These are phyloP conservation scores for Eulemur mongoz DNA, from an alignment of 2,797 vertebrate species.

Conservation along the genomic window DNA sequence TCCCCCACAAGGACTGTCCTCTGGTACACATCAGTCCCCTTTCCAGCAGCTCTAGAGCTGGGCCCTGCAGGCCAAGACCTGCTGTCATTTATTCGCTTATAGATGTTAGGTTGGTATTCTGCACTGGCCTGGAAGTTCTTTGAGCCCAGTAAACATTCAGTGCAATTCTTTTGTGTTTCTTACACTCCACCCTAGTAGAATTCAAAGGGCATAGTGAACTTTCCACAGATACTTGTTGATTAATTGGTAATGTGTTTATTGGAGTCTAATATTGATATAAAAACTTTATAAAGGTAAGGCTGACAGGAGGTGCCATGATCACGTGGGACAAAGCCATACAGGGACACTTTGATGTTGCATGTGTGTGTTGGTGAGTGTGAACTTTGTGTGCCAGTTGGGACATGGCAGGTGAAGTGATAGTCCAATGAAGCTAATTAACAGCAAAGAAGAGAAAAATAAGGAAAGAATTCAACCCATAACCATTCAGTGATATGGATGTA, in stretches of 20 bases:
- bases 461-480: too few species aligned
- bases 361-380: background rate
- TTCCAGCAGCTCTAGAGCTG: background rate
- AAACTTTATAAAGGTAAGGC: background rate
- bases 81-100: background rate
- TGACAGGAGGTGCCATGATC: background rate
- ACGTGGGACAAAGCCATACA: background rate
- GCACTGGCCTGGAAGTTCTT: fast-evolving
- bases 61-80: fast-evolving
- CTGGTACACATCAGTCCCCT: fast-evolving
- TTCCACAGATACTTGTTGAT: background rate
- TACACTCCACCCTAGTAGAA: fast-evolving
- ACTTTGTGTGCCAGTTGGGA: background rate
- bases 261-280: background rate
- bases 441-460: background rate
- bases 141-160: background rate
- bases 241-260: background rate
- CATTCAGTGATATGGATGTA: fast-evolving
- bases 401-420: fast-evolving
- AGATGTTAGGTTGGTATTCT: background rate
- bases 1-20: background rate
- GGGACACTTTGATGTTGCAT: background rate
- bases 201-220: fast-evolving
- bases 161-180: background rate
- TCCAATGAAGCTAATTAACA: background rate